Evolutionary conservation across 2,797 vertebrate genomes (phyloP).

Genomic region (Anisognathus igniventris): DNA sequence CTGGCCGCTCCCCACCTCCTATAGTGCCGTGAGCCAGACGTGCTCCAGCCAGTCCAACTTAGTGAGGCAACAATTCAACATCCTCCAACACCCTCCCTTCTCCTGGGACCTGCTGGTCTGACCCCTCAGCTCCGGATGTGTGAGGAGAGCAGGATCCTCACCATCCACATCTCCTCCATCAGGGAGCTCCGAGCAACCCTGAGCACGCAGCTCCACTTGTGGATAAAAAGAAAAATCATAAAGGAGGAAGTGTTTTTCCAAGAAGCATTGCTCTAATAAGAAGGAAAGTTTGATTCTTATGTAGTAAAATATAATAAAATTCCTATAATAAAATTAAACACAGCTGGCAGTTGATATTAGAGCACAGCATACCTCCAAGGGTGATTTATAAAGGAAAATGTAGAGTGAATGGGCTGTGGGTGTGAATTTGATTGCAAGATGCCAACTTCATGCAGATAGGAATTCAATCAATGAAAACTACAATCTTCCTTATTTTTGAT

Average conservation of each 20-base stretch:
- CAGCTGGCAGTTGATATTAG: not conserved
- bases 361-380: not conserved
- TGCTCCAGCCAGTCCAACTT: not conserved
- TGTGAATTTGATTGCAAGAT: not conserved
- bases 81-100: slow-evolving; percentile 43
- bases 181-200: not conserved
- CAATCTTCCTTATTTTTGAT: not conserved
- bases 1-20: not conserved
- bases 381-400: not conserved
- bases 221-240: not conserved
- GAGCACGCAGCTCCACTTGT: fast-evolving
- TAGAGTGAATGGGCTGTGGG: no score
- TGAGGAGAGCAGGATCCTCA: not conserved
- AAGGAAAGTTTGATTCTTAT: not conserved
- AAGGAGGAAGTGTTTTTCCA: not conserved
- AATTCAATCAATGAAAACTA: not conserved
- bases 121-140: not conserved
- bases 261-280: not conserved
- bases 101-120: not conserved
- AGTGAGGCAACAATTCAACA: slow-evolving; percentile 24
- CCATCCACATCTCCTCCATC: not conserved
- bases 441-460: not conserved
- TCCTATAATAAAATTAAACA: not conserved
- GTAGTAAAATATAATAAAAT: not conserved
- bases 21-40: fast-evolving